These are phyloP conservation scores for Cephus pulcher DNA, from an alignment of 2,888 invertebrate genomes.

Conservation along the genomic window DNA sequence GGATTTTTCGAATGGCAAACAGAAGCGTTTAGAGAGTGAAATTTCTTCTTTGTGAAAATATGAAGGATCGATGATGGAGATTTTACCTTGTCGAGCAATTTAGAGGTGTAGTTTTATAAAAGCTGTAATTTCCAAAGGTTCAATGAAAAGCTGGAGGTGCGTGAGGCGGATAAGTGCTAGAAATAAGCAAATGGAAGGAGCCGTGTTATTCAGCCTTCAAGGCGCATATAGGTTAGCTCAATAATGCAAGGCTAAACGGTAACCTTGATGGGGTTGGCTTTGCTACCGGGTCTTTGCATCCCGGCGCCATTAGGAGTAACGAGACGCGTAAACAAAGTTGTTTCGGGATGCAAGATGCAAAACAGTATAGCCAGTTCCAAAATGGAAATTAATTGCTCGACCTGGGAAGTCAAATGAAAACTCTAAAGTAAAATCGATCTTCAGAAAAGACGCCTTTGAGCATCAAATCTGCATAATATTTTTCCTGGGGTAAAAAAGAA, in stretches of 20 bases:
- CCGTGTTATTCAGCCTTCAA: conserved; percentile 18
- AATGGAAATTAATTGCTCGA: not conserved
- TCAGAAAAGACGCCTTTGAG: not conserved
- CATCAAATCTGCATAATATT: not conserved
- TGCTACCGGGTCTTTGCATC: conserved; percentile 4
- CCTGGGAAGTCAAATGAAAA: not conserved
- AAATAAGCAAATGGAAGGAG: not conserved
- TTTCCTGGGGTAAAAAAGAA: not conserved
- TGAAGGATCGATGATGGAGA: not conserved
- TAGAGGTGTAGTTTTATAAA: not conserved
- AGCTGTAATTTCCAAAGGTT: not conserved
- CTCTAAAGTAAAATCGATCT: not conserved
- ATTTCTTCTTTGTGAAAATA: not conserved
- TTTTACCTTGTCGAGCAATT: not conserved
- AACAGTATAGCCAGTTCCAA: not conserved
- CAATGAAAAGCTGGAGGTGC: not conserved
- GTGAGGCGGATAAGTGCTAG: not conserved
- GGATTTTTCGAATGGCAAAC: not conserved
- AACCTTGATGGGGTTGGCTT: conserved; percentile 34
- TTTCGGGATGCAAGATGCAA: conserved; percentile 21
- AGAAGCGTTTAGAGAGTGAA: not conserved
- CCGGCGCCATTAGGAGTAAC: conserved; percentile 25
- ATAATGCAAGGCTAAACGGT: conserved; percentile 48
- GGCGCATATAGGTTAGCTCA: conserved; percentile 48
- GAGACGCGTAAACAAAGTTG: conserved; percentile 39